Evolutionary conservation across 2,888 invertebrate genomes (phyloP).

Genomic region (Plutella xylostella): DNA sequence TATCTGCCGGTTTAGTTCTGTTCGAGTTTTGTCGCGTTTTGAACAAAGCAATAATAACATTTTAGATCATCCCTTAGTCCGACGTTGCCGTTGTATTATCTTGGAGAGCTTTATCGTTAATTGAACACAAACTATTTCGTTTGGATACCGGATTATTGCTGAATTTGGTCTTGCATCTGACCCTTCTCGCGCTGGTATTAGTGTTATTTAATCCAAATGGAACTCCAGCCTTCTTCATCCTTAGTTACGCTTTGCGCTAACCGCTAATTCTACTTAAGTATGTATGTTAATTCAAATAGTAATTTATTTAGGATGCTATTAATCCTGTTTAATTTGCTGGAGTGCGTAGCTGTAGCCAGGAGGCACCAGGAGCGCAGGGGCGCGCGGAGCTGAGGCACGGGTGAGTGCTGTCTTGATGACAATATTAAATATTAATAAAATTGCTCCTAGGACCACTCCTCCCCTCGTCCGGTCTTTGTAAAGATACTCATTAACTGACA

Average conservation of each 20-base stretch:
- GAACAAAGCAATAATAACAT: slow-evolving; percentile 31
- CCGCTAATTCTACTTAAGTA: slow-evolving; percentile 25
- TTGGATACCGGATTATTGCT: slow-evolving; percentile 39
- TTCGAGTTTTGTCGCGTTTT: slow-evolving; percentile 12
- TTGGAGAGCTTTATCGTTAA: slow-evolving; percentile 43
- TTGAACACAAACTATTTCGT: slow-evolving; percentile 48
- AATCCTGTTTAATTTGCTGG: slow-evolving; percentile 15
- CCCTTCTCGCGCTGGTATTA: slow-evolving; percentile 29
- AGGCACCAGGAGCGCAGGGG: background rate
- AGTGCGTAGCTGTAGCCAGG: slow-evolving; percentile 3
- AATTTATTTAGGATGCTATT: slow-evolving; percentile 15
- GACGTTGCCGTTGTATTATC: slow-evolving; percentile 32
- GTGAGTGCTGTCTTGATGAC: background rate
- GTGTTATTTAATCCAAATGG: slow-evolving; percentile 42
- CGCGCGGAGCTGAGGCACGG: background rate
- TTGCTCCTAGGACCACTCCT: slow-evolving; percentile 13
- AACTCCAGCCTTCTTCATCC: slow-evolving; percentile 32
- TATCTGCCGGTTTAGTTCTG: too few relatives aligned
- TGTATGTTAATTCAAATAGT: slow-evolving; percentile 13
- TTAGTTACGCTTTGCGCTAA: slow-evolving; percentile 32
- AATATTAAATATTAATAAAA: slow-evolving; percentile 23
- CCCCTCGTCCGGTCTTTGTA: slow-evolving; percentile 7
- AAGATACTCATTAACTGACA: slow-evolving; percentile 23
- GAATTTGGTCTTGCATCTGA: slow-evolving; percentile 34
- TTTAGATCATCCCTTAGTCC: slow-evolving; percentile 35